Conservation (phyloP, 1,140 invertebrate genomes). For the Vollenhovia emeryi region DNA sequence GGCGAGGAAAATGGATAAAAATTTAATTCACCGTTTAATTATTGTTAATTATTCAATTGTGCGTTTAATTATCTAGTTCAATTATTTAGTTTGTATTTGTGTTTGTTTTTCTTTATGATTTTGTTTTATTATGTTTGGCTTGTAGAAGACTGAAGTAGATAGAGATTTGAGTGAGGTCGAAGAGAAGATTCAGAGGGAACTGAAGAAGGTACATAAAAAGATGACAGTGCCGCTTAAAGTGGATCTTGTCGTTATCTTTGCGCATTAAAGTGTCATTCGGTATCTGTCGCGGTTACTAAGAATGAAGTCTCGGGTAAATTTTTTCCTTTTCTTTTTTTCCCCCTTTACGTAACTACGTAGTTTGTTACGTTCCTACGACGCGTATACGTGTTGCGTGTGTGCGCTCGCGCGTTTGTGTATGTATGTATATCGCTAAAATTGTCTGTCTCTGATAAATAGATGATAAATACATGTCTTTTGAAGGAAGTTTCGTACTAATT, state of each 20-base stretch:
- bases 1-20: neutral
- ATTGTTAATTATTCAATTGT: no score
- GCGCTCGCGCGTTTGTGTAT: neutral
- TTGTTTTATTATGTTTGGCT: constrained; percentile 84
- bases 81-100: constrained; percentile 66
- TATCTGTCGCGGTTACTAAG: neutral
- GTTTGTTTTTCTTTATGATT: constrained; percentile 67
- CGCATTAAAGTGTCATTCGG: constrained; percentile 20
- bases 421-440: no score
- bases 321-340: neutral
- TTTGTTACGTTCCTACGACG: neutral
- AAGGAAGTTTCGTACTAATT: no score
- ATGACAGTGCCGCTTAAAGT: constrained; percentile 66
- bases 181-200: constrained; percentile 87
- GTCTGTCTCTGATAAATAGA: no score
- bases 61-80: constrained; percentile 66
- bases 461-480: no score
- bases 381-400: no score
- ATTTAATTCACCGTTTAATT: neutral
- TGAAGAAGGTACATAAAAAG: constrained; percentile 86
- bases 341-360: neutral
- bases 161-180: constrained; percentile 88
- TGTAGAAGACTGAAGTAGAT: constrained; percentile 89
- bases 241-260: constrained; percentile 35
- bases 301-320: neutral